Evolutionary conservation across 2,113 vertebrate genomes (phyloP), one percentile per base, ranked within the genome.

Genomic region (Pseudorhombus dupliciocellatus): DNA sequence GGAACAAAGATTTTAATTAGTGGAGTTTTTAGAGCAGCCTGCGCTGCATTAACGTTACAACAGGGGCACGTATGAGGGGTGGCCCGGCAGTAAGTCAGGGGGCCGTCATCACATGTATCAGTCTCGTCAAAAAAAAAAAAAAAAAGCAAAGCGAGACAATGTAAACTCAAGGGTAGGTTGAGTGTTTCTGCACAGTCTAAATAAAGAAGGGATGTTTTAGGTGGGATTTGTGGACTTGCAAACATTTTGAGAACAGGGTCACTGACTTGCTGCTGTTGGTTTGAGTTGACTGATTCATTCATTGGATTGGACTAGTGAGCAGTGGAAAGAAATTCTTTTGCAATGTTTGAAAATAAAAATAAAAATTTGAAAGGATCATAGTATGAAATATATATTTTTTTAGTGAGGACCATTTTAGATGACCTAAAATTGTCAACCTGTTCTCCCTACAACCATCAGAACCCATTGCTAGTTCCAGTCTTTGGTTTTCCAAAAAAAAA

Each of bases 1-100:
- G 85, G 58, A 85, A 75, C 71, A 65, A 85, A 85, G 71, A 84
- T 89, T 84, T 89, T 88, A 87, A 86, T 87, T 85, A 68, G 80
- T 42, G 40, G 58, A 86, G 68, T 75, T 79, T 87, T 85, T 86
- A 75, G 57, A 77, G 62, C 16, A 8, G 58, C 25, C 1, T 64
- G 50, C 15, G 24, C 66, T 28, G 69, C 77, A 84, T 88, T 83
- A 81, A 69, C 66, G 65, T 82, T 71, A 80, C 77, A 82, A 73
- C 75, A 37, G 72, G 74, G 55, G 76, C 76, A 55, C 21, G 78
- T 75, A 63, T 50, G 66, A 83, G 53, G 59, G 65, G 37, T 57
- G 58, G 78, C 68, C 57, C 40, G 58, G 57, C 56, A 69, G 74
- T 25, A 69, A 66, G 67, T 72, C 60, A 50, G 28, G n/a, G 37